phyloP scores from a whole-genome alignment of 2,888 invertebrate genomes.

The Caenorhabditis doughertyi region DNA sequence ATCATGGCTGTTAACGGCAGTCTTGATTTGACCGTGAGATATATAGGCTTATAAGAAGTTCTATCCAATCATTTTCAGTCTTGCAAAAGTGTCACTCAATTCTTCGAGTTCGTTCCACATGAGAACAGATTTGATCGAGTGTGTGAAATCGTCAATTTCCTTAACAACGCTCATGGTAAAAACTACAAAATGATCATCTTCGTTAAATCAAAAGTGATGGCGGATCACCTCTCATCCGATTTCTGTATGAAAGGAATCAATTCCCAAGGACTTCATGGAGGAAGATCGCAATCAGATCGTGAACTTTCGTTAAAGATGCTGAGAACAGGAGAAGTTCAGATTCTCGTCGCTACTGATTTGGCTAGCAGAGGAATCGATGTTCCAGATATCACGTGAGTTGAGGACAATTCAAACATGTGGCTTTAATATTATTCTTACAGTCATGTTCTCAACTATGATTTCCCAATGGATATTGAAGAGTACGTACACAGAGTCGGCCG shows the following conservation, averaged over 20 bases:
- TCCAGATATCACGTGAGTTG: constrained; percentile 83
- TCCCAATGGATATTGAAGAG: constrained; percentile 95
- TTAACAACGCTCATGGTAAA: constrained; percentile 87
- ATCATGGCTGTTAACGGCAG: constrained; percentile 92
- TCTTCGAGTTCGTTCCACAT: constrained; percentile 88
- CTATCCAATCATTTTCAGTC: constrained; percentile 85
- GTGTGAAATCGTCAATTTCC: constrained; percentile 61
- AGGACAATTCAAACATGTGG: not conserved
- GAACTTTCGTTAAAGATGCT: constrained; percentile 87
- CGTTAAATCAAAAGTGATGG: constrained; percentile 90
- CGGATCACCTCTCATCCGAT: constrained; percentile 91
- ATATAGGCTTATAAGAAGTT: not conserved
- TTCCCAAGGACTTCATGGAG: constrained; percentile 92
- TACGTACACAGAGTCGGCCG: constrained; percentile 97
- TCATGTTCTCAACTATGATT: constrained; percentile 94
- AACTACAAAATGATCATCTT: constrained; percentile 93
- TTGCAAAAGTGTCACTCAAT: constrained; percentile 91
- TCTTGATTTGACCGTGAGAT: constrained; percentile 88
- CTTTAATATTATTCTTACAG: constrained; percentile 83
- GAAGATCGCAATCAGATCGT: constrained; percentile 88
- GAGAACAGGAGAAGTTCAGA: constrained; percentile 87
- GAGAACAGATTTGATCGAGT: constrained; percentile 61
- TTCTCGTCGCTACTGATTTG: constrained; percentile 95
- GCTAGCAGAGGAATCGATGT: constrained; percentile 95
- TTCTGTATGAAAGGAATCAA: constrained; percentile 87